phyloP scores from a whole-genome alignment of 2,113 vertebrate species.

The Rhynchopsitta pachyrhyncha region DNA sequence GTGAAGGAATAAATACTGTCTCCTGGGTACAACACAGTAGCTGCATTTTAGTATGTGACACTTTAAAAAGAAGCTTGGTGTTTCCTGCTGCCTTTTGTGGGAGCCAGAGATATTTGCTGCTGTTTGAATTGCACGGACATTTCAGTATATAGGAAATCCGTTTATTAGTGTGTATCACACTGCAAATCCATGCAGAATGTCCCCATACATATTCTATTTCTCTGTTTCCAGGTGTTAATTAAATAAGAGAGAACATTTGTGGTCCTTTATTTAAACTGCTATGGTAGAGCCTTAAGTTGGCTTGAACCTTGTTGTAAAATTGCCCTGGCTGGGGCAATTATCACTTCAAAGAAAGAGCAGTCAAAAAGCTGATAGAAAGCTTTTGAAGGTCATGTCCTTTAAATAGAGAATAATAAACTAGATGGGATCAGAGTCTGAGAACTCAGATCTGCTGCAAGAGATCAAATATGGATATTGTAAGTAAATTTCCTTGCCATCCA shows the following conservation, averaged over 20 bases:
- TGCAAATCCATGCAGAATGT: neutral
- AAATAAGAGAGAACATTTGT: neutral
- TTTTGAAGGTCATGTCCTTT: neutral
- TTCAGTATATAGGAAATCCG: neutral
- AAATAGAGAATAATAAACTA: neutral
- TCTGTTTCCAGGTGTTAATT: neutral
- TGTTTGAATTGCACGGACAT: neutral
- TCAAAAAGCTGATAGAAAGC: neutral
- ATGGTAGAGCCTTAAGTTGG: accelerated
- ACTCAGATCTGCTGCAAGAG: neutral
- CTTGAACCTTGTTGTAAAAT: neutral
- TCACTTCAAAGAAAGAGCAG: neutral
- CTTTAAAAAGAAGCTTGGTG: neutral
- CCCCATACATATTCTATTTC: neutral
- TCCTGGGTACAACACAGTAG: neutral
- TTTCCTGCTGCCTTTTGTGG: neutral
- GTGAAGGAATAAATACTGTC: neutral
- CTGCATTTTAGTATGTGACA: neutral
- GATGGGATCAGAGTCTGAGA: neutral
- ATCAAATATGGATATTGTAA: neutral
- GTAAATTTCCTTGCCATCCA: neutral
- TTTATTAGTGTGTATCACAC: neutral
- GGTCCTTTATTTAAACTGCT: neutral
- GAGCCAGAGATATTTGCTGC: neutral
- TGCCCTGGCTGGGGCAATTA: neutral